These are phyloP conservation scores for Epinephelus awoara DNA, from an alignment of 2,797 vertebrate species.

Conservation along the genomic window DNA sequence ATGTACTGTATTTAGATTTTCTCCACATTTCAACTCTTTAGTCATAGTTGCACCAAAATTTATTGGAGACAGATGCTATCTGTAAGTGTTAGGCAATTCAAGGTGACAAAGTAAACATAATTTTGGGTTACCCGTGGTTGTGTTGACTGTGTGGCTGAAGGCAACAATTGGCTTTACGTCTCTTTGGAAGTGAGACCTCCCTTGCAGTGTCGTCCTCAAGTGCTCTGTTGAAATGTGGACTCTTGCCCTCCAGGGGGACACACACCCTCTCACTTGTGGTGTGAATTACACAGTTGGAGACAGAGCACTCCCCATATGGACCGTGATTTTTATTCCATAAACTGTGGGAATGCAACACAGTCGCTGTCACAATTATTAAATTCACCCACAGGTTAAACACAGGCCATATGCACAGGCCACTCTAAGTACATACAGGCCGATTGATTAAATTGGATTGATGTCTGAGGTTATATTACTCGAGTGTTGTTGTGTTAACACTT, in stretches of 20 bases:
- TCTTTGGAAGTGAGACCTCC: constrained; percentile 14
- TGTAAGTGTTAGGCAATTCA: background rate
- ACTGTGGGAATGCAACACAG: constrained; percentile 25
- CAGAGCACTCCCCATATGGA: constrained; percentile 40
- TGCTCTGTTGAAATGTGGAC: constrained; percentile 46
- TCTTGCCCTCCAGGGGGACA: constrained; percentile 31
- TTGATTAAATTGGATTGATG: constrained; percentile 11
- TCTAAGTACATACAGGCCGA: background rate
- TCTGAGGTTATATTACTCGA: background rate
- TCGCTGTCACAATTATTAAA: background rate
- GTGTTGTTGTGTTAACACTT: background rate
- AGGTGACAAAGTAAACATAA: constrained; percentile 4
- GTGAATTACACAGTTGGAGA: constrained; percentile 57
- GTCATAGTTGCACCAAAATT: background rate
- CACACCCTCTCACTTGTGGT: constrained; percentile 30
- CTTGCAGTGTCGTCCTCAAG: constrained; percentile 19
- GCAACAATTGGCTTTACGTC: constrained; percentile 4
- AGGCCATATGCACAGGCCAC: background rate
- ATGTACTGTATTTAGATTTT: background rate
- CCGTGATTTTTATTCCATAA: constrained; percentile 39
- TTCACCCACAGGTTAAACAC: constrained; percentile 13
- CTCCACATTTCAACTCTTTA: background rate
- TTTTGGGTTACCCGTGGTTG: background rate
- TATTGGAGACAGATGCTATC: background rate
- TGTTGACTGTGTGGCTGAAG: constrained; percentile 15